Base-by-base conservation (phyloP, 2,888 invertebrate genomes). In the Eupsilia transversa region DNA sequence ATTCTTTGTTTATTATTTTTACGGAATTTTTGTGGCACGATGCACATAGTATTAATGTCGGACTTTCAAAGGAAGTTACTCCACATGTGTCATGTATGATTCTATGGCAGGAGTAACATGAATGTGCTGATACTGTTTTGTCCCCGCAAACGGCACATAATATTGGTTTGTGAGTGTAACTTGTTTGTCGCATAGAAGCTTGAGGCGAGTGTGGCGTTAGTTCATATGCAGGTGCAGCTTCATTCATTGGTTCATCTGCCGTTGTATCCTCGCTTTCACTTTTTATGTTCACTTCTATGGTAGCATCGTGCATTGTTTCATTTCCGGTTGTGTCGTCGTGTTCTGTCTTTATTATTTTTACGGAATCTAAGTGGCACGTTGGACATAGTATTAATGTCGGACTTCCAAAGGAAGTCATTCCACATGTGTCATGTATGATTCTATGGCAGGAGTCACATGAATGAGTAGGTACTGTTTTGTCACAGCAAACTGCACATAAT, bases 1-100 rank as follows among this genome's bases (percentile, higher is more conserved):
- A 33, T 70, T 69, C 78, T 12, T 20, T 52, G 14, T 68, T 76
- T 35, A 76, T 68, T 27, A 1, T 65, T 33, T 49, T 52, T 33
- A 6, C 33, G n/a, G 52, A 10, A 33, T 38, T 3, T 27, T 20
- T 59, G 35, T 59, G n/a, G 35, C 77, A 77, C 1, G 20, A 0
- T 41, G 52, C n/a, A n/a, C 77, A 77, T n/a, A 69, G 20, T 17
- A 43, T 43, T 43, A 77, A 3, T 38, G 35, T 35, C 12, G n/a
- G 54, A 3, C 35, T 43, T 2, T 27, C 7, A 2, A 59, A 27
- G 4, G 64, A 43, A 20, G 9, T n/a, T 46, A 65, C 30, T 49
- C 60, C 77, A 66, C 77, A 77, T 14, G 46, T 17, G 3, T 56
- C 27, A 66, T 77, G 77, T 56, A 78, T 56, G 23, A 35, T 17